Conservation (phyloP, 2,113 vertebrate species). For the Chionis minor region DNA sequence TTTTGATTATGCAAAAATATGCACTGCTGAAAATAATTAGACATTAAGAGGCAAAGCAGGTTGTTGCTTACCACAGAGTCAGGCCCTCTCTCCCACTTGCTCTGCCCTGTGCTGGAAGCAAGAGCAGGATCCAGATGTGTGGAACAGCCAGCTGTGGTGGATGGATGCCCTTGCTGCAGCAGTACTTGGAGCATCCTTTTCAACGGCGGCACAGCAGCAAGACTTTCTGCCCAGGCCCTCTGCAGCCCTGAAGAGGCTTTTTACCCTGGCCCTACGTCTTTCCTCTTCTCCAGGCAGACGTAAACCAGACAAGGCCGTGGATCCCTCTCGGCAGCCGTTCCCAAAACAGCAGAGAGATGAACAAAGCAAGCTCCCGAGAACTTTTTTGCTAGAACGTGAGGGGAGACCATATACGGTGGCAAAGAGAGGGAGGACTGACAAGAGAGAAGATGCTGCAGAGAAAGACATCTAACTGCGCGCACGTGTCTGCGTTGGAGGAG, state of each 20-base stretch:
- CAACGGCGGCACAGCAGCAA: not conserved
- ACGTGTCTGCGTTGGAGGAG: no score
- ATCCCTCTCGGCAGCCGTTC: not conserved
- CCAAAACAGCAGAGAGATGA: not conserved
- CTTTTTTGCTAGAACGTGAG: no score
- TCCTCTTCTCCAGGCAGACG: not conserved
- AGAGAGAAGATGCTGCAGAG: no score
- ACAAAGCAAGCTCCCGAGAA: not conserved
- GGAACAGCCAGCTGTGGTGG: not conserved
- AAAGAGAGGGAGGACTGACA: no score
- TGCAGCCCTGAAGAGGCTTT: not conserved
- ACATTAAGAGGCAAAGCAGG: not conserved
- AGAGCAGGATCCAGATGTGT: not conserved
- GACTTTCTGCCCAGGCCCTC: not conserved
- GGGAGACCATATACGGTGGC: no score
- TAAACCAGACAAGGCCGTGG: not conserved
- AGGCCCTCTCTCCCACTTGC: not conserved
- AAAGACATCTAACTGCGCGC: no score
- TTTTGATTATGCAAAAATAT: not conserved
- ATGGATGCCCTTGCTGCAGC: not conserved
- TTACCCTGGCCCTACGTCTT: not conserved
- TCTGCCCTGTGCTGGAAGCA: not conserved
- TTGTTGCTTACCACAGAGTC: not conserved
- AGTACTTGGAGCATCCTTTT: not conserved
- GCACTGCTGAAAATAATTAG: not conserved